Conservation (phyloP, 2,888 invertebrate genomes). For the Eubasilissa splendida region DNA sequence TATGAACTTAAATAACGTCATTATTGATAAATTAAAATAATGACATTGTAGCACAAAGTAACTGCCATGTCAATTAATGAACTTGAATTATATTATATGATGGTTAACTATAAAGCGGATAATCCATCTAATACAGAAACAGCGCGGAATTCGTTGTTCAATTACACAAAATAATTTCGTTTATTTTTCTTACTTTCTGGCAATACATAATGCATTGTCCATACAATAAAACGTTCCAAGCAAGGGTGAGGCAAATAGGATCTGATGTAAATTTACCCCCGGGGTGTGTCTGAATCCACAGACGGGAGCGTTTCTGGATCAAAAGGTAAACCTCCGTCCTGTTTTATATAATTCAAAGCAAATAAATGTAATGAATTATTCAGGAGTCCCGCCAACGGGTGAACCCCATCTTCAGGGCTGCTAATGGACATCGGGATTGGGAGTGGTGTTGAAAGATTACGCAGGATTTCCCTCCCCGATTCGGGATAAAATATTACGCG, state of each 20-base stretch:
- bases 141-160: too few species aligned
- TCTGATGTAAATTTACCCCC: constrained; percentile 6
- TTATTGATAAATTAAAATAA: too few species aligned
- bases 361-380: constrained; percentile 52
- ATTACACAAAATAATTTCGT: not conserved
- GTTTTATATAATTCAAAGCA: constrained; percentile 52
- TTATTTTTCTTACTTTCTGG: not conserved
- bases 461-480: constrained; percentile 14
- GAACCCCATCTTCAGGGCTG: constrained; percentile 35
- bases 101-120: too few species aligned
- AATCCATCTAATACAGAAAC: too few species aligned
- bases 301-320: constrained; percentile 32
- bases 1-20: too few species aligned
- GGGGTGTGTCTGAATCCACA: not conserved
- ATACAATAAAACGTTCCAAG: not conserved
- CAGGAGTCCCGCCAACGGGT: constrained; percentile 32
- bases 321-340: constrained; percentile 41
- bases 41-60: too few species aligned
- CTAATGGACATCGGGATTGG: constrained; percentile 38
- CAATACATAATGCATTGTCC: constrained; percentile 25
- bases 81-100: too few species aligned
- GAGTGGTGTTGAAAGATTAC: constrained; percentile 46
- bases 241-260: not conserved
- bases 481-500: constrained; percentile 29
- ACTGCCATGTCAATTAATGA: too few species aligned